Conservation (phyloP, 2,888 invertebrate species). For the Mesorhabditis belari region DNA sequence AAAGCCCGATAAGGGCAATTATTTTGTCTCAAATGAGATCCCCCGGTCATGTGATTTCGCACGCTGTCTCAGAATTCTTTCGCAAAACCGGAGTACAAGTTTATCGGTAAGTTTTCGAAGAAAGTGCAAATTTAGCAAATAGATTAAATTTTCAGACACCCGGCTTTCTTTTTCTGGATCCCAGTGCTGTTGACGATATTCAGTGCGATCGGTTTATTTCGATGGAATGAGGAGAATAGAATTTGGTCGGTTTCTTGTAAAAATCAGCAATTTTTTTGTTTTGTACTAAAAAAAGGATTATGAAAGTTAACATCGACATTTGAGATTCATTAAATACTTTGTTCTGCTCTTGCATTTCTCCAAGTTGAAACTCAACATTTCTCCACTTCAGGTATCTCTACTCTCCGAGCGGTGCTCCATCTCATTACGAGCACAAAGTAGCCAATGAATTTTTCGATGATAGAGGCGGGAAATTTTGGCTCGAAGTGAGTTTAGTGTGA, state of each 20-base stretch:
- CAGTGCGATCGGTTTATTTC: conserved; percentile 25
- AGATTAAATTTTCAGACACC: conserved; percentile 20
- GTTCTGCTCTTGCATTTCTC: background rate
- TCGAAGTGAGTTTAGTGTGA: conserved; percentile 27
- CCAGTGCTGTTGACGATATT: conserved; percentile 26
- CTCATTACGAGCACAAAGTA: conserved; percentile 38
- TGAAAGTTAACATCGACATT: background rate
- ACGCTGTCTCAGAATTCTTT: conserved; percentile 32
- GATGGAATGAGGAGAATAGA: conserved; percentile 40
- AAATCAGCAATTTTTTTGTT: background rate
- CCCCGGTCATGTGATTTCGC: conserved; percentile 34
- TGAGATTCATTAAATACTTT: background rate
- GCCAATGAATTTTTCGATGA: conserved; percentile 43
- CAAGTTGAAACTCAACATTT: background rate
- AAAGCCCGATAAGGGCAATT: too few relatives aligned
- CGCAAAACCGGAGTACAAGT: conserved; percentile 27
- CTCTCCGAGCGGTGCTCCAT: conserved; percentile 32
- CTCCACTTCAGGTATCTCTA: conserved; percentile 11
- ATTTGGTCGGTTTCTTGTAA: conserved; percentile 31
- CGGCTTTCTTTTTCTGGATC: conserved; percentile 34
- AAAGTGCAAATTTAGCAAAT: too few relatives aligned
- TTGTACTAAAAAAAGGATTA: background rate
- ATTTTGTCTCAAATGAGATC: conserved; percentile 24
- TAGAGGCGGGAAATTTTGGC: conserved; percentile 42
- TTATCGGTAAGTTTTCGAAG: conserved; percentile 30